Conservation (phyloP, 2,888 invertebrate species). For the Drosophila formosana region DNA sequence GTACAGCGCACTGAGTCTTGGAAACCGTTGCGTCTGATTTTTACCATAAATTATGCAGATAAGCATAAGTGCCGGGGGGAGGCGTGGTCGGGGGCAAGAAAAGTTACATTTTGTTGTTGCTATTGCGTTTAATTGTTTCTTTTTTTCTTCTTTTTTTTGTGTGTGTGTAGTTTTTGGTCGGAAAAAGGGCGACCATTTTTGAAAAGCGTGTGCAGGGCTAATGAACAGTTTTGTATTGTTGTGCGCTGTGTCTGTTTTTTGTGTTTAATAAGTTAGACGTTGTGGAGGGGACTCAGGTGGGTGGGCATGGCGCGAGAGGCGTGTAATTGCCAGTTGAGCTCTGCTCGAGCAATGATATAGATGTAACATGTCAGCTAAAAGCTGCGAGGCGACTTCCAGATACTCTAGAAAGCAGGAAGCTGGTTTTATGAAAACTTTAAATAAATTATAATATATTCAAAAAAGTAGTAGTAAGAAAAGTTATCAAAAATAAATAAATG, state of each 20-base stretch:
- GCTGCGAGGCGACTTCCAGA: not conserved
- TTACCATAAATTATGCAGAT: constrained; percentile 81
- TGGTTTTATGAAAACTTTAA: too few species aligned
- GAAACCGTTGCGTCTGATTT: constrained; percentile 73
- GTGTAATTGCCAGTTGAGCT: constrained; percentile 57
- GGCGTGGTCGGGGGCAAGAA: constrained; percentile 38
- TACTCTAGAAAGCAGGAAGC: not conserved
- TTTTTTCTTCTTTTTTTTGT: constrained; percentile 34
- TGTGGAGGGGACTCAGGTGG: constrained; percentile 7
- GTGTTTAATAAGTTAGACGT: not conserved
- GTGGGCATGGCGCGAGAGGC: constrained; percentile 29
- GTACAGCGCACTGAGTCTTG: constrained; percentile 44
- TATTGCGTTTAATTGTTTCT: constrained; percentile 70
- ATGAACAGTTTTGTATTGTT: constrained; percentile 58
- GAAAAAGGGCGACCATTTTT: constrained; percentile 47
- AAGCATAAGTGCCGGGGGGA: constrained; percentile 66
- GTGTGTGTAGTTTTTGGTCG: constrained; percentile 13
- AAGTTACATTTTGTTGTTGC: constrained; percentile 44
- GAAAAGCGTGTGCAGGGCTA: constrained; percentile 38
- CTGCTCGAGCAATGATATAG: constrained; percentile 20
- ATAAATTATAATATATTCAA: too few species aligned
- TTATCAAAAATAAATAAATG: too few species aligned
- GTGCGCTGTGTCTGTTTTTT: not conserved
- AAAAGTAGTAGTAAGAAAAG: too few species aligned
- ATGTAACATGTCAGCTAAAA: not conserved